phyloP scores from a whole-genome alignment of 2,888 invertebrate genomes.

The Ochropleura leucogaster region DNA sequence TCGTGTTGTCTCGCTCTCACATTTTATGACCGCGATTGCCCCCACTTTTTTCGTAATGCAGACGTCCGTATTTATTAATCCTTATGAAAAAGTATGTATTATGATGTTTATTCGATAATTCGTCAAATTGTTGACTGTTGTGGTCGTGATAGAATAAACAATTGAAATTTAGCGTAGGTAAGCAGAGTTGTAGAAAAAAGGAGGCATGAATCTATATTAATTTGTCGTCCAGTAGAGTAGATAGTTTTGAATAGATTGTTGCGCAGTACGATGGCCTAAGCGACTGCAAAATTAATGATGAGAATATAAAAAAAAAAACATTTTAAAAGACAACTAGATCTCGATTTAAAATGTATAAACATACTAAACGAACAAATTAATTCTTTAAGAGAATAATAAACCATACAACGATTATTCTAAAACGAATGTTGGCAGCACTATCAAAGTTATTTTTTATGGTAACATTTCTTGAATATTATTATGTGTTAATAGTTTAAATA shows the following conservation, averaged over 20 bases:
- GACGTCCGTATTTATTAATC: not conserved
- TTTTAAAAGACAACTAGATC: slow-evolving; percentile 28
- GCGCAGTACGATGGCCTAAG: slow-evolving; percentile 29
- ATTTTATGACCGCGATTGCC: not conserved
- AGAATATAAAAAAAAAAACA: not conserved
- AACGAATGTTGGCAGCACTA: slow-evolving; percentile 15
- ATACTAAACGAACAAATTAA: slow-evolving; percentile 31
- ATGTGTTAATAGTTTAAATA: slow-evolving; percentile 20
- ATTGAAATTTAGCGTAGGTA: slow-evolving; percentile 14
- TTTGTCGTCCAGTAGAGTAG: slow-evolving; percentile 30
- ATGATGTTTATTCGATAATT: slow-evolving; percentile 8
- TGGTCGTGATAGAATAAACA: not conserved
- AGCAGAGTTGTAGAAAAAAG: slow-evolving; percentile 7
- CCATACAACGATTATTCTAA: slow-evolving; percentile 46
- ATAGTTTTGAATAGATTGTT: slow-evolving; percentile 27
- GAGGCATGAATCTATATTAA: slow-evolving; percentile 49
- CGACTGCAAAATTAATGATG: not conserved
- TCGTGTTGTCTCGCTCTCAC: not conserved
- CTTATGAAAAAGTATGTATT: slow-evolving; percentile 1
- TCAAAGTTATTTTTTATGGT: slow-evolving; percentile 17
- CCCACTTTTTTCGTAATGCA: not conserved
- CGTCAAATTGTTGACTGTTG: slow-evolving; percentile 11
- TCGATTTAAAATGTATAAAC: slow-evolving; percentile 25
- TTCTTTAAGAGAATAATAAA: slow-evolving; percentile 1
- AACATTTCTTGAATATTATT: slow-evolving; percentile 16